A percentile compares a stretch with the other conserved stretches of the same genome.
These are phyloP conservation scores for Drosophila oshimai DNA, from an alignment of 1,140 invertebrate species.

Conservation along the genomic window DNA sequence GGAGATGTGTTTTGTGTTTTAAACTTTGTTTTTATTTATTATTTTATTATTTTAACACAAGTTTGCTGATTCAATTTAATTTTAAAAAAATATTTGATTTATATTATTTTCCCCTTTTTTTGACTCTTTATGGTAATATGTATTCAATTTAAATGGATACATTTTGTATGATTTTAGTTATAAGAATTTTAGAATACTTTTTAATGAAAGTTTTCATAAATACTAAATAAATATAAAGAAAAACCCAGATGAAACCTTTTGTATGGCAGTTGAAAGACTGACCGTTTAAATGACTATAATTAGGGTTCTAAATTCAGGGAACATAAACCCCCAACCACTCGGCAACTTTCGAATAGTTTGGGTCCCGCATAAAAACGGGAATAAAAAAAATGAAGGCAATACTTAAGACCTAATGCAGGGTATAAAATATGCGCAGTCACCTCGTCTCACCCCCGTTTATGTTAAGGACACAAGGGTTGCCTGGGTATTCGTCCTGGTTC, in stretches of 20 bases:
- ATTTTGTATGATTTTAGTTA: too few species aligned
- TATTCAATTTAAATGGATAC: too few species aligned
- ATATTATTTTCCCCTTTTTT: too few species aligned
- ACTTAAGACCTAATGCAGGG: slow-evolving; percentile 78
- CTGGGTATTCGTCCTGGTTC: not conserved
- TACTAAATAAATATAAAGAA: too few species aligned
- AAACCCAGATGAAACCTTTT: too few species aligned
- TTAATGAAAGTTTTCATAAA: too few species aligned
- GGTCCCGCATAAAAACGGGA: not conserved
- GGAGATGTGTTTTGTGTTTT: not conserved
- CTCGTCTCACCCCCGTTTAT: not conserved
- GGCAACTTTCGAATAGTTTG: slow-evolving; percentile 32
- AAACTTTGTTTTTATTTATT: too few species aligned
- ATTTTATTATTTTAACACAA: too few species aligned
- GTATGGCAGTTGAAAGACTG: not conserved
- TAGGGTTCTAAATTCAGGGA: not conserved
- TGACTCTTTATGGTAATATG: too few species aligned
- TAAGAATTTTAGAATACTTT: too few species aligned
- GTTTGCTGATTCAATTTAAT: too few species aligned
- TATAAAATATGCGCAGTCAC: slow-evolving; percentile 69
- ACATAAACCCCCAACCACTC: not conserved
- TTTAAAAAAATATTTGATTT: too few species aligned
- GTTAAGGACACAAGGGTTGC: slow-evolving; percentile 47
- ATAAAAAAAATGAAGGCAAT: slow-evolving; percentile 54
- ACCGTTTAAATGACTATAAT: slow-evolving; percentile 6